A percentile compares a stretch with the other conserved stretches of the same genome.
Evolutionary conservation across 2,888 invertebrate species (phyloP).

Genomic region (Drosophila birchii): DNA sequence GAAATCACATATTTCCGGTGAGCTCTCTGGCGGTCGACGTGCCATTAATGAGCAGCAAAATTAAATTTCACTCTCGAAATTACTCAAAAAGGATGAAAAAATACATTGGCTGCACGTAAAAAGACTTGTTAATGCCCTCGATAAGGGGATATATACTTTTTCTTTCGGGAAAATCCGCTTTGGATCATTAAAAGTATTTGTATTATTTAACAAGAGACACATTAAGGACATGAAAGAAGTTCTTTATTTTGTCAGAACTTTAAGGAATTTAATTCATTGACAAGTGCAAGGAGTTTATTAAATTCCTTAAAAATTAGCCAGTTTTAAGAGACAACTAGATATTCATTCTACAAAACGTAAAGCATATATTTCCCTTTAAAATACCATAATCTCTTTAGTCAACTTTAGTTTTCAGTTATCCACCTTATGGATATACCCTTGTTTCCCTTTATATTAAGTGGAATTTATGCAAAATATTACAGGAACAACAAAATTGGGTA

Average conservation of each 20-base stretch:
- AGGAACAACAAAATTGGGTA: conserved; percentile 49
- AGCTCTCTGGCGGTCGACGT: conserved; percentile 49
- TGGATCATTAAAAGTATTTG: background rate
- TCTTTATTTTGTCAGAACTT: background rate
- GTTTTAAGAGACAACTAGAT: too few species aligned
- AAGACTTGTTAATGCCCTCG: conserved; percentile 15
- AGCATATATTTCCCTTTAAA: background rate
- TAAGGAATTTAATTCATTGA: background rate
- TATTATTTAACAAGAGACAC: too few species aligned
- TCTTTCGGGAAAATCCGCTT: background rate
- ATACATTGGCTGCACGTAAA: background rate
- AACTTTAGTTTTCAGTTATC: background rate
- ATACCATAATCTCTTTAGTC: background rate
- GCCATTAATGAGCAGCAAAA: conserved; percentile 72
- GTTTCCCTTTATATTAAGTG: conserved; percentile 8
- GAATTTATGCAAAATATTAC: conserved; percentile 63
- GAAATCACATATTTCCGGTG: conserved; percentile 75
- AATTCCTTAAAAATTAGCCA: too few species aligned
- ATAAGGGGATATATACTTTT: background rate
- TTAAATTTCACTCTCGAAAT: conserved; percentile 68
- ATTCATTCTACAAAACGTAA: too few species aligned
- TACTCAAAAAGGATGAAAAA: conserved; percentile 57
- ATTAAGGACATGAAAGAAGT: background rate
- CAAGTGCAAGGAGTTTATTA: background rate
- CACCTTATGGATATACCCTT: background rate